A percentile compares a stretch with the other conserved stretches of the same genome.
Evolutionary conservation across 1,140 invertebrate species (phyloP).

Genomic region (Pemphigus obesinymphae): DNA sequence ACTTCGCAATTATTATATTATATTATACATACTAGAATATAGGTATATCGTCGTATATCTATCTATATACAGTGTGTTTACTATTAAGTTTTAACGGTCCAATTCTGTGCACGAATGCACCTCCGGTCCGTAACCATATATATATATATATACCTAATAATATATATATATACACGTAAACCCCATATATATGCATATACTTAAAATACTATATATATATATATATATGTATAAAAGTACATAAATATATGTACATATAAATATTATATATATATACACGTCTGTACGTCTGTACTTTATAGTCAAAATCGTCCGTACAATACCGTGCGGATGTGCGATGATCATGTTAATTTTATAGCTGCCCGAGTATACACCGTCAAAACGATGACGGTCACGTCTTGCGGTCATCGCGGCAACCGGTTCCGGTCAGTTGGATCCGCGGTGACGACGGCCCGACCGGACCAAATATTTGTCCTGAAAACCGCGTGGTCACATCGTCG

Average conservation of each 20-base stretch:
- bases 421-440: slow-evolving; percentile 26
- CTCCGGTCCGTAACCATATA: background rate
- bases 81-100: slow-evolving; percentile 15
- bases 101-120: slow-evolving; percentile 32
- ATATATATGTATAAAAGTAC: too few species aligned
- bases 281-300: too few species aligned
- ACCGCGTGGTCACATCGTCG: background rate
- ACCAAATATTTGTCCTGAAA: slow-evolving; percentile 20
- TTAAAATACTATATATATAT: background rate
- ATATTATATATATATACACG: background rate
- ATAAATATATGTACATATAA: too few species aligned
- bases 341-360: background rate
- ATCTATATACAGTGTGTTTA: too few species aligned
- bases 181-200: background rate
- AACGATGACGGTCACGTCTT: slow-evolving; percentile 28
- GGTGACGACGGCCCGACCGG: background rate
- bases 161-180: background rate
- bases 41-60: too few species aligned
- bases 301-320: too few species aligned
- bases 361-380: background rate
- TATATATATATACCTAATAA: background rate
- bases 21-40: too few species aligned
- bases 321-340: background rate
- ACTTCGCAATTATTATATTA: too few species aligned
- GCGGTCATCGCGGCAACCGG: slow-evolving; percentile 23